These are phyloP conservation scores for Gouania willdenowi DNA, from an alignment of 2,797 vertebrate species.

Conservation along the genomic window DNA sequence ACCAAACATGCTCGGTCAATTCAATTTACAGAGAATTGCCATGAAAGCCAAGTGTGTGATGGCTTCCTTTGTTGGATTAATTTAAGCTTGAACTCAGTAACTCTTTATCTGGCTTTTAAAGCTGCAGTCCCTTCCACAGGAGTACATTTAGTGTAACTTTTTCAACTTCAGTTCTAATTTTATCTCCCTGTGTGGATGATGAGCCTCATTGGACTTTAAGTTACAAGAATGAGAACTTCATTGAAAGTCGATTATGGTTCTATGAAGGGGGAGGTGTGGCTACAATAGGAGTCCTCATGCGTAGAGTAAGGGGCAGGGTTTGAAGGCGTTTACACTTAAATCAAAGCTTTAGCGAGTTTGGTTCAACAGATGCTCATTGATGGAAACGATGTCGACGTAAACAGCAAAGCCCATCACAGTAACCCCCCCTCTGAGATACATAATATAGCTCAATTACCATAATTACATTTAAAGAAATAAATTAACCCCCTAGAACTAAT, in stretches of 20 bases:
- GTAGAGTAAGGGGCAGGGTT: constrained; percentile 1
- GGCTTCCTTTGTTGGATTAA: too few relatives aligned
- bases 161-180: constrained; percentile 20
- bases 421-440: not conserved
- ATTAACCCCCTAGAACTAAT: not conserved
- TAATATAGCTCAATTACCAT: too few relatives aligned
- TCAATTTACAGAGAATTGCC: too few relatives aligned
- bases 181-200: constrained; percentile 13
- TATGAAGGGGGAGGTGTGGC: constrained; percentile 6
- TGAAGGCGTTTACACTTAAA: not conserved
- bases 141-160: constrained; percentile 24
- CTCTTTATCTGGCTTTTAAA: constrained; percentile 12
- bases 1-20: too few relatives aligned
- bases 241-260: constrained; percentile 12
- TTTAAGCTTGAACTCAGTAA: too few relatives aligned
- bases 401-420: not conserved
- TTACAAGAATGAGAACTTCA: constrained; percentile 6
- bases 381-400: too few relatives aligned
- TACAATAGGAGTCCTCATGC: constrained; percentile 8
- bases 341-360: not conserved
- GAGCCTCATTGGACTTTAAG: constrained; percentile 16
- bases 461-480: not conserved
- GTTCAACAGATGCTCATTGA: constrained; percentile 3
- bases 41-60: too few relatives aligned
- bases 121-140: constrained; percentile 4